Base-by-base conservation (phyloP, 1,140 invertebrate genomes). In the Lerema accius region DNA sequence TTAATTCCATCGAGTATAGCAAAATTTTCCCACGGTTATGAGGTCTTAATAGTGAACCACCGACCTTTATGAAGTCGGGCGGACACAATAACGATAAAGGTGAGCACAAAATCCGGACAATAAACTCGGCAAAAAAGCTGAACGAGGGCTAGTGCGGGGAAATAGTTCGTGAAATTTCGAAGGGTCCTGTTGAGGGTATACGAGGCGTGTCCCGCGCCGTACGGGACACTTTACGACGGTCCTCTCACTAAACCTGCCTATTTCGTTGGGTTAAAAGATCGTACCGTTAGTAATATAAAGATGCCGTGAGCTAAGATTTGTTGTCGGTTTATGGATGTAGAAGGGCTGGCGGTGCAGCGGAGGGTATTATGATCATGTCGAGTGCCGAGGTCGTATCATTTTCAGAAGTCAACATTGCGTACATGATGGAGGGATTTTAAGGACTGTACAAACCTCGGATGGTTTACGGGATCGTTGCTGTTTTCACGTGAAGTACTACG, bases 21-120 rank as follows among this genome's bases (percentile, higher is more conserved):
- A 67, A 76, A 75, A 80, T 82, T 80, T 90, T 90, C 88, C 88
- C 88, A 89, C 86, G 86, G 80, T 89, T 89, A 89, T 89, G 86
- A 89, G 79, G 83, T 86, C 82, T 82, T 90, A 88, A 90, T 87
- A 87, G 85, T 84, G 84, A 76, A 77, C 76, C 73, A 65, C 61
- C 68, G 68, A 76, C 82, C 82, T 85, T 86, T 88, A 90, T 89
- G 86, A 86, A 90, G 82, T 84, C 86, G 78, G 70, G 83, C 84
- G 86, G 74, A 88, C 84, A 89, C 81, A 89, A 89, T 89, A 89
- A 84, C 87, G 82, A 86, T 89, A 89, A 89, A 90, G 87, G 87
- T 90, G 85, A 89, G 80, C 78, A 78, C 80, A 87, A 90, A 90
- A 89, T 90, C 88, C 84, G 88, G 79, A 89, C 88, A 88, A 90